These are phyloP conservation scores for Trematomus bernacchii DNA, from an alignment of 2,797 vertebrate genomes.

Conservation along the genomic window DNA sequence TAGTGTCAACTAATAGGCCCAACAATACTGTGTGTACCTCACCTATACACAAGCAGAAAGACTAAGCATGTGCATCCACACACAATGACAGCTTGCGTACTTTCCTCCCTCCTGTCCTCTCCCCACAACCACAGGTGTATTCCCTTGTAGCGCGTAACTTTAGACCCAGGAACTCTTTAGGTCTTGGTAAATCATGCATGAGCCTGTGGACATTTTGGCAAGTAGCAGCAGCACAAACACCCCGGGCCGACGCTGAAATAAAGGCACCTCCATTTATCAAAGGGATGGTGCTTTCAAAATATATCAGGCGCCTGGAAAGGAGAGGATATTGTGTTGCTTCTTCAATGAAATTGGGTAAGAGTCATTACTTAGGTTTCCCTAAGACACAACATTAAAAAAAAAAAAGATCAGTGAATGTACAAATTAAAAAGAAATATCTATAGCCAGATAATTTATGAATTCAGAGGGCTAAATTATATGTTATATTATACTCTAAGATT, in stretches of 20 bases:
- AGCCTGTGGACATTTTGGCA: conserved; percentile 73
- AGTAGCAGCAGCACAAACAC: conserved; percentile 69
- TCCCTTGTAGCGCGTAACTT: conserved; percentile 70
- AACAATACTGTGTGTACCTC: no score
- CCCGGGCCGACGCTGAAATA: conserved; percentile 64
- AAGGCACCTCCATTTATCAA: conserved; percentile 54
- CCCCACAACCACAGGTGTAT: conserved; percentile 65
- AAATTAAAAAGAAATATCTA: not conserved
- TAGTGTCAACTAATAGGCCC: no score
- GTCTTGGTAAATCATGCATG: conserved; percentile 82
- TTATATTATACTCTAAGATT: not conserved
- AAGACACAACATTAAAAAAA: conserved; percentile 4
- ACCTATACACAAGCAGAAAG: conserved; percentile 10
- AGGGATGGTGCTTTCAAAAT: conserved; percentile 37
- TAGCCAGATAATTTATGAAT: not conserved
- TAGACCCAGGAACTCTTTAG: conserved; percentile 68
- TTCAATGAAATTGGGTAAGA: conserved; percentile 26
- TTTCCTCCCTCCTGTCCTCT: conserved; percentile 17
- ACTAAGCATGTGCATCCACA: conserved; percentile 6
- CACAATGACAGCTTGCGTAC: conserved; percentile 9
- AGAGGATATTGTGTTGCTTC: conserved; percentile 19
- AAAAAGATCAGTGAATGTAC: not conserved
- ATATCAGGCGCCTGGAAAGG: conserved; percentile 26
- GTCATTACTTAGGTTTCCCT: conserved; percentile 15
- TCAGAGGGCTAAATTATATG: not conserved